phyloP scores from a whole-genome alignment of 2,113 vertebrate genomes.

The Gila orcuttii region DNA sequence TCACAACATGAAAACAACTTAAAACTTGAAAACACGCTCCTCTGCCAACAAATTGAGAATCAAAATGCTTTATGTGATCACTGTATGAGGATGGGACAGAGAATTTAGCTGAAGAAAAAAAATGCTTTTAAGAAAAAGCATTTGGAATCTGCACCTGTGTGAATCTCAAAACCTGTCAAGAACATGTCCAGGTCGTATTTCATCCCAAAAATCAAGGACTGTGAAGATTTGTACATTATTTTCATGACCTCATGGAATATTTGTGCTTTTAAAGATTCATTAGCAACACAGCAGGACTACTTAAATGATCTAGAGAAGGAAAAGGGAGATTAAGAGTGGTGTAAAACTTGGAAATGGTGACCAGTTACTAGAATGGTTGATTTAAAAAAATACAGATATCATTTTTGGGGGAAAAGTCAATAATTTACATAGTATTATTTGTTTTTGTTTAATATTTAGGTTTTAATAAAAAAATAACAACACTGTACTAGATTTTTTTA shows the following conservation, averaged over 20 bases:
- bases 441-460: background rate
- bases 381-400: background rate
- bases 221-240: background rate
- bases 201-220: background rate
- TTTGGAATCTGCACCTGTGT: background rate
- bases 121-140: background rate
- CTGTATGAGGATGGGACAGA: background rate
- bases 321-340: background rate
- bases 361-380: background rate
- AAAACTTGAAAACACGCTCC: background rate
- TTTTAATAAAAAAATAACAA: background rate
- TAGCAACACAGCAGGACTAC: background rate
- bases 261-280: background rate
- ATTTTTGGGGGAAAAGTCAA: background rate
- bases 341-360: no score
- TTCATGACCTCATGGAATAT: background rate
- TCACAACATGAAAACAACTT: background rate
- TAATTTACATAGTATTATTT: background rate
- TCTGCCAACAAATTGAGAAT: background rate
- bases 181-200: background rate
- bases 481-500: background rate
- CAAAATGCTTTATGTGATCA: background rate
- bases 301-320: background rate
- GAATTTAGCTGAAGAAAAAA: background rate
- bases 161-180: background rate